Evolutionary conservation across 2,888 invertebrate species (phyloP), one percentile per base, ranked within the genome.

Genomic region (Meganola albula): DNA sequence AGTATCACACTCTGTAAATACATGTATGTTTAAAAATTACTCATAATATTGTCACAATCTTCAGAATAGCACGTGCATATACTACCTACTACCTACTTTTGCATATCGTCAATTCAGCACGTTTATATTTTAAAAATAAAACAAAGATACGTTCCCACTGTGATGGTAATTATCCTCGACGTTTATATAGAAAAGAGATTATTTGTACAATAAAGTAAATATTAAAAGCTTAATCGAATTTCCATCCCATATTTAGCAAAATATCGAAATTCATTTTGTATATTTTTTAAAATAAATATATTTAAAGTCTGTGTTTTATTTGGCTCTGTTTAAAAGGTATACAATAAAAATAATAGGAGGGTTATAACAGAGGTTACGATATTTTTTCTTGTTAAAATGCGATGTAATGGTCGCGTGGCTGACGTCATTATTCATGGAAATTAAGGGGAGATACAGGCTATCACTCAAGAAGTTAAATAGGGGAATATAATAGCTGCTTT

Each of bases 301-400:
- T 56, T 54, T 29, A 45, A 60, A 71, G 69, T 66, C 57, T 60
- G 69, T 58, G 69, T 80, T 79, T 80, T 54, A 80, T 77, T 80
- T 64, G 25, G 45, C 51, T 48, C 44, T 31, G 29, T 28, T 28
- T 31, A 30, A 43, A 48, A 48, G 41, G 47, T 49, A 33, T 44
- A 47, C 35, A 44, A 46, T 32, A 40, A 42, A 49, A 48, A 55
- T 57, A 54, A 63, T 58, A 52, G 42, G 40, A 34, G 30, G 42
- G 58, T 53, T 63, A 49, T 68, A 65, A 48, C 49, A 31, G 36
- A 49, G 39, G 51, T 52, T 52, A 58, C 47, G 47, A 53, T 55
- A 52, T 57, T 54, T 56, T 58, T 57, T 50, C 49, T 55, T 49
- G 52, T 60, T 55, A 56, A 53, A 61, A 53, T 38, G 40, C 39